phyloP scores from a whole-genome alignment of 1,140 invertebrate species.

The Drosophila yakuba region DNA sequence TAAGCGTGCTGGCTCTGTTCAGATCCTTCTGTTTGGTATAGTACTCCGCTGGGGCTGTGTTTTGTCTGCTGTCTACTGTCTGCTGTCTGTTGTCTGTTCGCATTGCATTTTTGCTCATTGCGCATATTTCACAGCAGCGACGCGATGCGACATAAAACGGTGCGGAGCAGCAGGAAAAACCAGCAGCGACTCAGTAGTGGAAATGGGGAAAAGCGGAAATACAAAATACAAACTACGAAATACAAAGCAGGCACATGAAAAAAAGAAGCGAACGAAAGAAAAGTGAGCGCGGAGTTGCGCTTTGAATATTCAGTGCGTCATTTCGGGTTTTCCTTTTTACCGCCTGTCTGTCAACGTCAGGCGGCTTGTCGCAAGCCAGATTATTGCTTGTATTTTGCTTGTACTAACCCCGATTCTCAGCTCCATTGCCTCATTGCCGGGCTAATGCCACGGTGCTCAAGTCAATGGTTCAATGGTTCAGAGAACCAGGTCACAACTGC shows the following conservation, averaged over 20 bases:
- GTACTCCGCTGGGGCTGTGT: conserved; percentile 30
- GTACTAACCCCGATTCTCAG: conserved; percentile 29
- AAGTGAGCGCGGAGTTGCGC: conserved; percentile 58
- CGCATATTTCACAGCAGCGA: conserved; percentile 68
- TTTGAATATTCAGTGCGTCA: conserved; percentile 82
- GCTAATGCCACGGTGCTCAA: conserved; percentile 57
- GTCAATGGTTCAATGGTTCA: conserved; percentile 60
- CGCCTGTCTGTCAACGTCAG: conserved; percentile 49
- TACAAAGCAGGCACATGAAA: conserved; percentile 24
- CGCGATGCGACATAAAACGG: conserved; percentile 66
- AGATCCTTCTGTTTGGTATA: not conserved
- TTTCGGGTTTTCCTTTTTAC: conserved; percentile 53
- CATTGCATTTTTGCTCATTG: conserved; percentile 77
- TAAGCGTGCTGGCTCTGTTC: conserved; percentile 50
- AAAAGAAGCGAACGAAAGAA: conserved; percentile 25
- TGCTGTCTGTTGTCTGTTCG: conserved; percentile 69
- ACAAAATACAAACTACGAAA: conserved; percentile 33
- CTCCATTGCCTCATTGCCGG: not conserved
- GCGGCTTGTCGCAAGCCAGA: conserved; percentile 63
- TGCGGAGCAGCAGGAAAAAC: conserved; percentile 28
- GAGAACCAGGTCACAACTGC: conserved; percentile 67
- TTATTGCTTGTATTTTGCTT: conserved; percentile 74
- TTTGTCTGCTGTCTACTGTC: conserved; percentile 70
- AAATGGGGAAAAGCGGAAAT: conserved; percentile 28
- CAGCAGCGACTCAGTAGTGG: conserved; percentile 10